Base-by-base conservation (phyloP, 2,797 vertebrate species). In the Darevskia mixta region DNA sequence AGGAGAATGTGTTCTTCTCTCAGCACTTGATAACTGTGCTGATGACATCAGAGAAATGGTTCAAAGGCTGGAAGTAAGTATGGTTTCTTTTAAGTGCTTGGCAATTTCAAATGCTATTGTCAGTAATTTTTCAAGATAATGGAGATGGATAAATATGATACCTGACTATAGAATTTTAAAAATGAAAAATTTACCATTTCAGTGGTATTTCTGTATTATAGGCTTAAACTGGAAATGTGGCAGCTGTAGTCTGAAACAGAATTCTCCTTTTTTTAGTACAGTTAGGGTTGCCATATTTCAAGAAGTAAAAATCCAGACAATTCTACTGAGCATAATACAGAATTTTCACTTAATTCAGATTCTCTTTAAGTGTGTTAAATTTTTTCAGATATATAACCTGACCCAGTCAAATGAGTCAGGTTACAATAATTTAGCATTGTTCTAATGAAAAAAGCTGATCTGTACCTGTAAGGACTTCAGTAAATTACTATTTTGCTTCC, bases 21-120 rank as follows among this genome's bases (percentile, higher is more conserved):
- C 98, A 2, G 97, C 98, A 0, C 96, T 97, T n/a, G 98, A 99
- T 93, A 98, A 96, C 93, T 98, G 98, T 76, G 95, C 97, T 5
- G 98, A 99, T 86, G 98, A 99, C 93, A 96, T 99, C 88, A 96
- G 98, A 95, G 98, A 99, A 95, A 97, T 99, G 90, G 98, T 99
- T 93, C 98, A 98, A 91, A 97, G 99, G 82, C 95, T 99, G 38
- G 98, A 98, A 97, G 99, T 99, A 97, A 98, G 97, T 96, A 88
- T n/a, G 1, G 5, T 20, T 90, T 84, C 8, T 58, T 5, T 71
- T 72, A 17, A 85, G 0, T 77, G 4, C 67, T 91, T 92, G 87
- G 2, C 8, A 71, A 87, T 55, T 85, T 93, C 49, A 20, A 35
- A 77, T n/a, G n/a, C 23, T 71, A 49, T n/a, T 45, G 41, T 17